Evolutionary conservation across 1,140 invertebrate genomes (phyloP).

Genomic region (Drosophila ohnishii): DNA sequence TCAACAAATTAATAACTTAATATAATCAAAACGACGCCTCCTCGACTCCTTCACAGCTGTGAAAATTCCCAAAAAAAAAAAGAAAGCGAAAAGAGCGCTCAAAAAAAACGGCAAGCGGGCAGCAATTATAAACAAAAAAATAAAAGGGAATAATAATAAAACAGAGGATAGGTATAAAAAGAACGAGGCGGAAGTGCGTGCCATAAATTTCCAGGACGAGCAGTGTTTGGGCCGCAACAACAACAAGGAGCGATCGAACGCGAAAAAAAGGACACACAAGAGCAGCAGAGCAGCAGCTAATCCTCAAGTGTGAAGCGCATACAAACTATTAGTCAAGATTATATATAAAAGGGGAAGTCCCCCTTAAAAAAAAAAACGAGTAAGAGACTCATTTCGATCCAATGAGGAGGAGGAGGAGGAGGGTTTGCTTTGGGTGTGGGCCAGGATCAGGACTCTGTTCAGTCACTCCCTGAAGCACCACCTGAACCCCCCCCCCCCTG

Average conservation of each 20-base stretch:
- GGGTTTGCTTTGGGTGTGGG: conserved; percentile 7
- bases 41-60: conserved; percentile 68
- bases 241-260: conserved; percentile 55
- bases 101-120: conserved; percentile 55
- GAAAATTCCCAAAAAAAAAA: conserved; percentile 77
- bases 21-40: conserved; percentile 72
- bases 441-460: conserved; percentile 16
- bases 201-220: conserved; percentile 77
- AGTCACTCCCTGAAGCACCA: conserved; percentile 28
- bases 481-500: conserved; percentile 11
- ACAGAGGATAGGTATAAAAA: conserved; percentile 2
- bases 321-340: conserved; percentile 81
- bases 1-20: conserved; percentile 82
- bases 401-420: not conserved
- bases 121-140: conserved; percentile 71
- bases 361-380: not conserved
- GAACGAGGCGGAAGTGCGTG: conserved; percentile 77
- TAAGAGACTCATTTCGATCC: conserved; percentile 10
- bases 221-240: conserved; percentile 65
- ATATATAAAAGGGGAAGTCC: conserved; percentile 29
- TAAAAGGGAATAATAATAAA: conserved; percentile 20
- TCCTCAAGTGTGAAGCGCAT: conserved; percentile 80
- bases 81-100: conserved; percentile 10
- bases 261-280: conserved; percentile 24
- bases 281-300: conserved; percentile 46